These are phyloP conservation scores for Orussus abietinus DNA, from an alignment of 1,140 invertebrate species.

Conservation along the genomic window DNA sequence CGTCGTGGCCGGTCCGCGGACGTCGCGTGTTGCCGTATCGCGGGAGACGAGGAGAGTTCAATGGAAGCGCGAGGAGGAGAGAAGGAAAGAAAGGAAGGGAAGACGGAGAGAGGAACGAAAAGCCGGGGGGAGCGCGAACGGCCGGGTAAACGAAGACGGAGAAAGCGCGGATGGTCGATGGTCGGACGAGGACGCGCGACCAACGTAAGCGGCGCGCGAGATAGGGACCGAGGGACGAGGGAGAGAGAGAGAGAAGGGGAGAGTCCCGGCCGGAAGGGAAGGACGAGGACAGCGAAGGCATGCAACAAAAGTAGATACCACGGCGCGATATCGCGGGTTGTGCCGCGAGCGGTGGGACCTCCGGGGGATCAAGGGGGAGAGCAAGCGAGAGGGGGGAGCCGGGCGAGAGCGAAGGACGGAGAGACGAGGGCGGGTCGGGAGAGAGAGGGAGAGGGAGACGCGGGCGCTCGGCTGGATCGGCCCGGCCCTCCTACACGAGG, in stretches of 20 bases:
- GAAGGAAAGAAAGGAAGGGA: neutral
- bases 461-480: too few species aligned
- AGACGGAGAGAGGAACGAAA: neutral
- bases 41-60: too few species aligned
- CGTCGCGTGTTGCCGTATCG: too few species aligned
- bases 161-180: too few species aligned
- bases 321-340: constrained; percentile 22
- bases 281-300: constrained; percentile 24
- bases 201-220: too few species aligned
- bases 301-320: constrained; percentile 32
- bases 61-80: neutral
- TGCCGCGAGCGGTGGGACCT: constrained; percentile 7
- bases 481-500: too few species aligned
- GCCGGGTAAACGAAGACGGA: too few species aligned
- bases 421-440: neutral
- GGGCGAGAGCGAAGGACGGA: neutral
- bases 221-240: neutral
- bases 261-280: constrained; percentile 1
- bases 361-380: constrained; percentile 4
- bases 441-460: neutral
- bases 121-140: neutral
- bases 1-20: too few species aligned
- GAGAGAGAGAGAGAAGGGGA: neutral
- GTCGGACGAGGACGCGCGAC: too few species aligned
- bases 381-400: too few species aligned